phyloP scores from a whole-genome alignment of 2,113 vertebrate species.

The Edolisoma coerulescens region DNA sequence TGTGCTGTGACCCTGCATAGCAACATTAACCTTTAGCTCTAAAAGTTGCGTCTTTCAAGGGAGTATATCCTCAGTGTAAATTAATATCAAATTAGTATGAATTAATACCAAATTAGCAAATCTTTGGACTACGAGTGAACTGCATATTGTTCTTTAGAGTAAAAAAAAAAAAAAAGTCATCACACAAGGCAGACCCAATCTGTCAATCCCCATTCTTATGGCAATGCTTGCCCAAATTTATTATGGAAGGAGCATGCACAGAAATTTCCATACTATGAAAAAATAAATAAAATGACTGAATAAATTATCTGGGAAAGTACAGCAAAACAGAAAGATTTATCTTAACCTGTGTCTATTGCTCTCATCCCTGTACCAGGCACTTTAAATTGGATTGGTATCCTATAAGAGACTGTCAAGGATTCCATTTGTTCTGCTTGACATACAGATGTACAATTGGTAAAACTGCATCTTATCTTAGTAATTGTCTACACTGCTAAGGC shows the following conservation, averaged over 20 bases:
- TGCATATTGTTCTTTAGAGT: background rate
- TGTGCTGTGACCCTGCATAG: background rate
- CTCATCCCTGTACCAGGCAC: slow-evolving; percentile 1
- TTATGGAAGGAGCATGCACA: background rate
- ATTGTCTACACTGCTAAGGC: slow-evolving; percentile 44
- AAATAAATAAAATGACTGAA: slow-evolving; percentile 35
- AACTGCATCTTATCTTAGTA: slow-evolving; percentile 63
- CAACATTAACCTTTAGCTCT: background rate
- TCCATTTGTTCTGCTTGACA: slow-evolving; percentile 66
- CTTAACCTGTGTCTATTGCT: slow-evolving; percentile 23
- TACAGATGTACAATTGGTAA: slow-evolving; percentile 53
- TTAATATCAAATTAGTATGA: background rate
- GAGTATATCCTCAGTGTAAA: background rate
- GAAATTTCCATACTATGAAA: background rate
- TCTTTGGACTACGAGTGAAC: background rate
- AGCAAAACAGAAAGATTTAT: slow-evolving; percentile 30
- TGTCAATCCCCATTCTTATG: background rate
- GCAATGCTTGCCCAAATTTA: background rate
- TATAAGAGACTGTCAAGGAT: slow-evolving; percentile 55
- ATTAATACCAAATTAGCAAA: background rate
- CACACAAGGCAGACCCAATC: background rate
- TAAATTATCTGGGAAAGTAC: slow-evolving; percentile 23
- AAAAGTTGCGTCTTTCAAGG: background rate
- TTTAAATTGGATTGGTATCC: slow-evolving; percentile 65
- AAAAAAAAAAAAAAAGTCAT: background rate